These are phyloP conservation scores for Martes martes DNA, from an alignment of 2,113 vertebrate genomes.

Conservation along the genomic window DNA sequence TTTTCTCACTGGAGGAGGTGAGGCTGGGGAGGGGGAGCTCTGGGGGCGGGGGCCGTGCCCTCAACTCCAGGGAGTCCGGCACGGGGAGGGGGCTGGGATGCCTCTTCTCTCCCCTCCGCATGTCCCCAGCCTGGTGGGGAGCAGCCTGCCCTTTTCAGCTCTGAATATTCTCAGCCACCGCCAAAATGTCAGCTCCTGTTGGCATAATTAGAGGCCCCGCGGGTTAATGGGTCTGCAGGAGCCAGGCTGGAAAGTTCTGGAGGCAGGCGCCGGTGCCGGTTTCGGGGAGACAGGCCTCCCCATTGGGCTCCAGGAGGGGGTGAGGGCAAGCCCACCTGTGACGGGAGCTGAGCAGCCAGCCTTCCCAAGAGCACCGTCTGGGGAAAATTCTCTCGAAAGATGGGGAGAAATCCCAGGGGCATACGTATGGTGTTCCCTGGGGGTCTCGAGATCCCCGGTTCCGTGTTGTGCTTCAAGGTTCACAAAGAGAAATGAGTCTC, in stretches of 20 bases:
- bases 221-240: neutral
- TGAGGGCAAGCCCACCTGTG: neutral
- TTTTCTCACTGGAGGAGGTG: accelerated
- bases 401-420: neutral
- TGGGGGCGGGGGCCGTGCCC: accelerated
- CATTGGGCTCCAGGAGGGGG: accelerated
- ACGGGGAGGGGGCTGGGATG: accelerated
- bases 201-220: neutral
- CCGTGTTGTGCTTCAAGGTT: neutral
- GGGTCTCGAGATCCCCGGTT: accelerated
- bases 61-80: neutral
- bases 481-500: accelerated
- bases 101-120: accelerated
- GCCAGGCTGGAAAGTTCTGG: neutral
- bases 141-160: neutral
- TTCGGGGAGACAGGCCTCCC: too few relatives aligned
- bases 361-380: accelerated
- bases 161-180: accelerated
- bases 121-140: neutral
- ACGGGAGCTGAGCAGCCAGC: accelerated
- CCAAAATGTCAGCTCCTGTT: too few relatives aligned
- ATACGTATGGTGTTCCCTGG: accelerated
- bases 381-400: neutral
- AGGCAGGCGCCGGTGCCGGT: accelerated
- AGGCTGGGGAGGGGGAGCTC: neutral